These are phyloP conservation scores for Lapara coniferarum DNA, from an alignment of 2,888 invertebrate genomes.

Conservation along the genomic window DNA sequence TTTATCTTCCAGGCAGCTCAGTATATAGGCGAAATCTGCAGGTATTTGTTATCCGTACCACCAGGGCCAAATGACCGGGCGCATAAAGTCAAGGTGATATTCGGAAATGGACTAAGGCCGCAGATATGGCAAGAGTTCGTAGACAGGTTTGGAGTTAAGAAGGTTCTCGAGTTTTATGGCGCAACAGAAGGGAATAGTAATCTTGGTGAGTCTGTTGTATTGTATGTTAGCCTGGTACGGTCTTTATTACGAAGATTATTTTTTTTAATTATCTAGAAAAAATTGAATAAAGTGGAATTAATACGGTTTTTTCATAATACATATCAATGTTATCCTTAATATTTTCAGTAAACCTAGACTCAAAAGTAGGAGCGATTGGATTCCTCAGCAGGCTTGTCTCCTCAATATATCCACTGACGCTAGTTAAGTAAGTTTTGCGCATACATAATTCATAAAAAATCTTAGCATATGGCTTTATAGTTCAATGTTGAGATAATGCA, in stretches of 20 bases:
- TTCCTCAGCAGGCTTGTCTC: slow-evolving; percentile 88
- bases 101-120: slow-evolving; percentile 96
- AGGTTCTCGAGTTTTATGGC: slow-evolving; percentile 96
- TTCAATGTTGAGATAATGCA: too few species aligned
- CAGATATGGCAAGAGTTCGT: slow-evolving; percentile 97
- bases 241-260: too few species aligned
- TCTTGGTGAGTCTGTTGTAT: slow-evolving; percentile 84
- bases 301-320: too few species aligned
- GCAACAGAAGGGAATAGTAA: slow-evolving; percentile 99
- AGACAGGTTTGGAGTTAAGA: slow-evolving; percentile 86
- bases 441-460: too few species aligned
- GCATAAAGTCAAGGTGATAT: slow-evolving; percentile 90
- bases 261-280: too few species aligned
- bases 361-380: slow-evolving; percentile 94
- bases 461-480: too few species aligned
- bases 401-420: slow-evolving; percentile 72
- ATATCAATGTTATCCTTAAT: too few species aligned
- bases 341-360: slow-evolving; percentile 95
- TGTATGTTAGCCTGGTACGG: neutral
- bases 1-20: slow-evolving; percentile 86
- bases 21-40: slow-evolving; percentile 95
- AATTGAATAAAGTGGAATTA: too few species aligned
- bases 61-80: slow-evolving; percentile 83
- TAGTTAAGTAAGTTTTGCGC: slow-evolving; percentile 67
- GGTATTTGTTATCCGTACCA: slow-evolving; percentile 90